These are phyloP conservation scores for Hirtodrosophila duncani DNA, from an alignment of 2,888 invertebrate genomes.

Conservation along the genomic window DNA sequence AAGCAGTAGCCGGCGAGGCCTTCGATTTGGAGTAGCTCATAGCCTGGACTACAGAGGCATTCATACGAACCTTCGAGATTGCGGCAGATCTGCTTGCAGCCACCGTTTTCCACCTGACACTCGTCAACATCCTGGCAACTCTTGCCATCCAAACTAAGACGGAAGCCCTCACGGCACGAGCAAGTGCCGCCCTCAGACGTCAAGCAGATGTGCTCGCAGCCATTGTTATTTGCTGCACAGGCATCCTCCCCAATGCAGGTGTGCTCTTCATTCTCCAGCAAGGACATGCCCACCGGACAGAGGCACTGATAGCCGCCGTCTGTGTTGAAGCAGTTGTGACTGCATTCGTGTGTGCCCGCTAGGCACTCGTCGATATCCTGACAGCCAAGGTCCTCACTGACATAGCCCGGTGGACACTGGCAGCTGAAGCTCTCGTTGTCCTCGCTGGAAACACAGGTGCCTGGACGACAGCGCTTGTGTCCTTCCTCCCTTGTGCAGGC, in stretches of 20 bases:
- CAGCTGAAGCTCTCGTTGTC: slow-evolving; percentile 80
- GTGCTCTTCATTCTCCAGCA: slow-evolving; percentile 75
- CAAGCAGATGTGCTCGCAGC: slow-evolving; percentile 82
- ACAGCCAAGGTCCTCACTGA: slow-evolving; percentile 66
- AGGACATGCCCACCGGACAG: slow-evolving; percentile 78
- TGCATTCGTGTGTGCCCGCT: slow-evolving; percentile 78
- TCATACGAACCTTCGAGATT: slow-evolving; percentile 79
- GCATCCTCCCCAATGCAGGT: slow-evolving; percentile 79
- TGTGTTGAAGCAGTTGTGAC: slow-evolving; percentile 80
- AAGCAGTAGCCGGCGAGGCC: slow-evolving; percentile 66
- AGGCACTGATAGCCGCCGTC: slow-evolving; percentile 80
- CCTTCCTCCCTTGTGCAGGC: slow-evolving; percentile 68
- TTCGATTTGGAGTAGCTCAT: slow-evolving; percentile 55
- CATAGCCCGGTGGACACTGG: slow-evolving; percentile 77
- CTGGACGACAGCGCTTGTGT: slow-evolving; percentile 72
- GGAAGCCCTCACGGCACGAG: slow-evolving; percentile 76
- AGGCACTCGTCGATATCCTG: slow-evolving; percentile 80
- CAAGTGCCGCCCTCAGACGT: slow-evolving; percentile 71
- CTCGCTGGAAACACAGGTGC: slow-evolving; percentile 73
- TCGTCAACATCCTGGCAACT: slow-evolving; percentile 80
- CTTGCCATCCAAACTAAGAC: slow-evolving; percentile 77
- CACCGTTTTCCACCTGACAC: slow-evolving; percentile 78
- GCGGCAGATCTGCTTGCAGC: slow-evolving; percentile 78
- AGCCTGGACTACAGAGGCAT: slow-evolving; percentile 80
- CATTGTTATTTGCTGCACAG: slow-evolving; percentile 80